These are phyloP conservation scores for Melanotus villosus DNA, from an alignment of 2,888 invertebrate species.

Conservation along the genomic window DNA sequence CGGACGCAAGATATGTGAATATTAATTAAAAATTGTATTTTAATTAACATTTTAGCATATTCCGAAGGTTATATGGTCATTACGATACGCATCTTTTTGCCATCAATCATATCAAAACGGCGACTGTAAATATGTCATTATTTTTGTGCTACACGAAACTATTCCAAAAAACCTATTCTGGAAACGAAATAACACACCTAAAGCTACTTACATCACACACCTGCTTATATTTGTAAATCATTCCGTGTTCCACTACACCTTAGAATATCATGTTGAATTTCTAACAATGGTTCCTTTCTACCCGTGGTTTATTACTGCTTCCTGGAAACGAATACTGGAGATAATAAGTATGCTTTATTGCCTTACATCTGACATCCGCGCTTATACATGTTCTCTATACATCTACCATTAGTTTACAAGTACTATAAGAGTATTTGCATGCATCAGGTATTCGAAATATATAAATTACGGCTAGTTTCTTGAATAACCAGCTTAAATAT, in stretches of 20 bases:
- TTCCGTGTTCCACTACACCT: constrained; percentile 9
- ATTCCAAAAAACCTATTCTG: too few relatives aligned
- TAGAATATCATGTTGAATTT: constrained; percentile 28
- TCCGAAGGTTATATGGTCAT: not conserved
- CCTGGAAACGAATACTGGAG: constrained; percentile 45
- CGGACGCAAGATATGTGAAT: constrained; percentile 44
- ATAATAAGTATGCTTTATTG: constrained; percentile 36
- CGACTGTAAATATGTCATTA: not conserved
- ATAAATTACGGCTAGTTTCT: not conserved
- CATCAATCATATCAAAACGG: not conserved
- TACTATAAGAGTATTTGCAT: not conserved
- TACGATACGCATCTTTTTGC: not conserved
- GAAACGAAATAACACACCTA: not conserved
- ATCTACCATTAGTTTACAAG: not conserved
- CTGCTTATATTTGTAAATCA: constrained; percentile 49
- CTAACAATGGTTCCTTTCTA: constrained; percentile 47
- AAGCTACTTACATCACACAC: constrained; percentile 42
- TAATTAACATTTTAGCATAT: constrained; percentile 36
- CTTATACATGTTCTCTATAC: not conserved
- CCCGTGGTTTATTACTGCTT: constrained; percentile 45
- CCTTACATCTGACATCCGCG: constrained; percentile 20
- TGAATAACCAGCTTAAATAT: too few relatives aligned
- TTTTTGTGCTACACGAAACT: not conserved
- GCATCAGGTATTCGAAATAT: not conserved
- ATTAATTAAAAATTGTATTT: constrained; percentile 44